phyloP scores from a whole-genome alignment of 2,888 invertebrate species.

The Agriotes lineatus region DNA sequence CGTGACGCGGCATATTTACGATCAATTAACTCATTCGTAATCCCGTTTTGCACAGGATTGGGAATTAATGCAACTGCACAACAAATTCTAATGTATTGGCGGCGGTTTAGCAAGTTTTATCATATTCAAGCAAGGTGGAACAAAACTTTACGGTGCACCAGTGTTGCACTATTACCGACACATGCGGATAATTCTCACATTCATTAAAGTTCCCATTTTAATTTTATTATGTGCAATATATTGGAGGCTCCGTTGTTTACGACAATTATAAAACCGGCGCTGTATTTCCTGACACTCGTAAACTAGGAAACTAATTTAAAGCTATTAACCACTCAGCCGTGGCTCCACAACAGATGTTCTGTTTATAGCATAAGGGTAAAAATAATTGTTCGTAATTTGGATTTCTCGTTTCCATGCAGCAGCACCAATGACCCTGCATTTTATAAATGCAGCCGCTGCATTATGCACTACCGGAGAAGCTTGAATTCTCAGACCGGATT shows the following conservation, averaged over 20 bases:
- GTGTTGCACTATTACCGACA: background rate
- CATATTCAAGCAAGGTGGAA: background rate
- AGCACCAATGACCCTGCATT: background rate
- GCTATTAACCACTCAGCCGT: slow-evolving; percentile 44
- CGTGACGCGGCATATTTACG: slow-evolving; percentile 35
- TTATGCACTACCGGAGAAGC: too few relatives aligned
- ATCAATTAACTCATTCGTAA: slow-evolving; percentile 32
- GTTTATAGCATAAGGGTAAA: slow-evolving; percentile 43
- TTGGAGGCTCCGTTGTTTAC: slow-evolving; percentile 34
- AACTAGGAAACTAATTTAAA: slow-evolving; percentile 45
- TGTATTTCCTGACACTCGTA: slow-evolving; percentile 41
- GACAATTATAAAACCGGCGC: slow-evolving; percentile 43
- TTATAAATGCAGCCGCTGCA: background rate
- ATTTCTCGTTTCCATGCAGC: slow-evolving; percentile 13
- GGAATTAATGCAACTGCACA: slow-evolving; percentile 28
- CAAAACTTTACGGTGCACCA: background rate
- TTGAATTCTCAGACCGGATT: too few relatives aligned
- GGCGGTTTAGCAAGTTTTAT: background rate
- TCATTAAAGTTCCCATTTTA: slow-evolving; percentile 29
- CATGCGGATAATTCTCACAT: slow-evolving; percentile 31
- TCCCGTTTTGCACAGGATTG: slow-evolving; percentile 25
- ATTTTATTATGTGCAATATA: slow-evolving; percentile 32
- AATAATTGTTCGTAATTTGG: slow-evolving; percentile 37
- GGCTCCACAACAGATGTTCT: slow-evolving; percentile 38
- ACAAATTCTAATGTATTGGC: slow-evolving; percentile 22